Base-by-base conservation (phyloP, 2,113 vertebrate genomes). In the Bungarus multicinctus region DNA sequence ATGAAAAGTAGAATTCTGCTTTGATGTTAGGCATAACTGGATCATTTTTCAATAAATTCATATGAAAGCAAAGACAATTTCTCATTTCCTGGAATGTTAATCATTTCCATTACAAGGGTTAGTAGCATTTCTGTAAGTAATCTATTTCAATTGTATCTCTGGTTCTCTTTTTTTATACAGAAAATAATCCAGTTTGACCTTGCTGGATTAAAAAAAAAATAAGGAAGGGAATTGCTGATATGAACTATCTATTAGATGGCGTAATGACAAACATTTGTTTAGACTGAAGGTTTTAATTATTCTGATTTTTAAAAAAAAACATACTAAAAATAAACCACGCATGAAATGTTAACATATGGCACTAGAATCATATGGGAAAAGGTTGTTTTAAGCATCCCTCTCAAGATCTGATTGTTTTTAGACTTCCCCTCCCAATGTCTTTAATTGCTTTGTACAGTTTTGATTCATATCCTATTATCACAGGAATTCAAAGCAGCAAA, bases 71-170 rank as follows among this genome's bases (percentile, higher is more conserved):
- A 74, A 69, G 52, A 27, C 50, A 54, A 54, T 91, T 53, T 81
- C n/a, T 90, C 69, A 85, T 91, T 91, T 91, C 52, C 64, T 43
- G 50, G 69, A 54, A 74, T 54, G 6, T 85, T 91, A 85, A 91
- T 85, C 90, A 16, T 55, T 52, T 54, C 69, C n/a, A 54, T 85
- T 54, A 54, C 90, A 30, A 90, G 27, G 50, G 89, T 81, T 81
- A 25, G 89, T 81, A 52, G 8, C 60, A 52, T 53, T 14, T 22
- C 3, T 39, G 9, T 27, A 52, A n/a, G 23, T 91, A 43, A 85
- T 91, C 69, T 81, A 64, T 91, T 69, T 91, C 69, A 81, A 85
- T 55, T 85, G 54, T 53, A 39, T 43, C 8, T 50, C 34, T 85
- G n/a, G 20, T 27, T 91, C 25, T 18, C 16, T 81, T 55, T 85